These are phyloP conservation scores for Apostichopus leukothele DNA, from an alignment of 53 echinoderm and acorn worm species.

Conservation along the genomic window DNA sequence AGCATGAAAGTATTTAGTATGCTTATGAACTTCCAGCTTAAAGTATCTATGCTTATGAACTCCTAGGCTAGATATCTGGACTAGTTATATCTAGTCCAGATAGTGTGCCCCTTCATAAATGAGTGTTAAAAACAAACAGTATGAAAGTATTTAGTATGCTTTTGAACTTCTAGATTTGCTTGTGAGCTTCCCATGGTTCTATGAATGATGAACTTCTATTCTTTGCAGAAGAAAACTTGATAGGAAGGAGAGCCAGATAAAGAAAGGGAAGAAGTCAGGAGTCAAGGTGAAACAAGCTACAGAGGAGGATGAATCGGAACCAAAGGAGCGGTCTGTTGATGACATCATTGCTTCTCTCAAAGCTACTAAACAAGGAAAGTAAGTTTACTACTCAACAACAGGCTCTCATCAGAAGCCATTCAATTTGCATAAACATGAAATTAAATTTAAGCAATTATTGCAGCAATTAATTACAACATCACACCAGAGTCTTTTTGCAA, in stretches of 20 bases:
- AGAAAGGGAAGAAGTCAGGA: slow-evolving; percentile 46
- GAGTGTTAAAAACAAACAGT: background rate
- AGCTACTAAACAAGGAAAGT: slow-evolving; percentile 51
- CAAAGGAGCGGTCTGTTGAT: slow-evolving; percentile 91
- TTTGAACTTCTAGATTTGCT: too few species aligned
- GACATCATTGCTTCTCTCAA: slow-evolving; percentile 97
- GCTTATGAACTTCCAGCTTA: too few species aligned
- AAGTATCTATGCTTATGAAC: too few species aligned
- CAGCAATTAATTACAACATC: too few species aligned
- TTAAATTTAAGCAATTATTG: too few species aligned
- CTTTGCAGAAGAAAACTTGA: slow-evolving; percentile 52
- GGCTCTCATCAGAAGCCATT: too few species aligned
- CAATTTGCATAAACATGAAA: too few species aligned
- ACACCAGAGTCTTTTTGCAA: too few species aligned
- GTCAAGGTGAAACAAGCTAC: slow-evolving; percentile 46
- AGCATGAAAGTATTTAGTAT: too few species aligned
- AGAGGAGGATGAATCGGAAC: slow-evolving; percentile 45
- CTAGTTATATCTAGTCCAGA: slow-evolving; percentile 68
- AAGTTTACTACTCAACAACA: background rate
- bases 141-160: too few species aligned
- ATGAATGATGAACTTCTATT: background rate
- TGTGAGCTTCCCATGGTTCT: too few species aligned
- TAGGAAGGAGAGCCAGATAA: slow-evolving; percentile 47
- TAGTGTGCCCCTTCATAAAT: slow-evolving; percentile 68
- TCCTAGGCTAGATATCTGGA: too few species aligned